Evolutionary conservation across 2,888 invertebrate genomes (phyloP).

Genomic region (Nomada ruficornis): DNA sequence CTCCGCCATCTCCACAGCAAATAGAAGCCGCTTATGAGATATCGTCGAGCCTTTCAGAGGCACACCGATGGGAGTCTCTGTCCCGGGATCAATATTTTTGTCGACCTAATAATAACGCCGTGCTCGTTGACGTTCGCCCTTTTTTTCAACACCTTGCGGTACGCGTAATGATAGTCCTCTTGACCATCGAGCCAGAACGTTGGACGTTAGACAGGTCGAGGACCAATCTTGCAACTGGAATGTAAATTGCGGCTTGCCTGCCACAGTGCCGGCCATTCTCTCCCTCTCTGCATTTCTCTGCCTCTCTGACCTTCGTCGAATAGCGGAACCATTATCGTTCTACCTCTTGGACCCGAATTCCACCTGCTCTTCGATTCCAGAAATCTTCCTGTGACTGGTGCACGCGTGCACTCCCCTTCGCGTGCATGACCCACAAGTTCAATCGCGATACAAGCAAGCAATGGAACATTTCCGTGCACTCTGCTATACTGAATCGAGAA

Average conservation of each 20-base stretch:
- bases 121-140: not conserved
- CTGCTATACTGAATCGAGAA: too few species aligned
- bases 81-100: conserved; percentile 10
- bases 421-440: too few species aligned
- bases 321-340: too few species aligned
- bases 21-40: conserved; percentile 13
- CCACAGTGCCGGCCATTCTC: conserved; percentile 31
- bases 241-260: conserved; percentile 53
- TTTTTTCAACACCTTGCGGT: not conserved
- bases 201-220: conserved; percentile 23
- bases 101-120: conserved; percentile 13
- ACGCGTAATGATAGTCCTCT: conserved; percentile 17
- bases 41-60: not conserved
- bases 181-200: conserved; percentile 42
- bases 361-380: not conserved
- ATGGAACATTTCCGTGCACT: too few species aligned
- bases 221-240: conserved; percentile 55
- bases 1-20: not conserved
- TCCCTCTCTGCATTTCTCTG: not conserved
- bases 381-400: not conserved
- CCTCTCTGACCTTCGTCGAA: not conserved
- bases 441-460: too few species aligned
- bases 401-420: too few species aligned
- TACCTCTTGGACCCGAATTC: not conserved
- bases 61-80: not conserved